These are phyloP conservation scores for Campoplex nolae DNA, from an alignment of 2,888 invertebrate species.

Conservation along the genomic window DNA sequence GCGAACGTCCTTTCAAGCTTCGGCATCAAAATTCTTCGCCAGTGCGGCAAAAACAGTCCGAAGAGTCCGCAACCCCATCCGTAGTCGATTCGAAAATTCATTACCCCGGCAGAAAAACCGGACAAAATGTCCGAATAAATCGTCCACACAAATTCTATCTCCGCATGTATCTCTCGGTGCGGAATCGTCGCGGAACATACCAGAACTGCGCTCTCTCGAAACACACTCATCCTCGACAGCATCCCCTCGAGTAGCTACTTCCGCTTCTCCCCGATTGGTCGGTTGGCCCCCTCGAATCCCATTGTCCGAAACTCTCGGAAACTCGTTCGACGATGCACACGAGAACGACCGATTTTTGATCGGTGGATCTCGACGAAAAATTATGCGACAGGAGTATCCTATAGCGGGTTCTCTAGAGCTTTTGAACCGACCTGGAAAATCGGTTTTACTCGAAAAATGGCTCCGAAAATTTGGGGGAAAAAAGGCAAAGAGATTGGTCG, in stretches of 20 bases:
- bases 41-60: too few species aligned
- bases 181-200: not conserved
- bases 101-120: not conserved
- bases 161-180: not conserved
- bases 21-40: not conserved
- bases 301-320: conserved; percentile 41
- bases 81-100: not conserved
- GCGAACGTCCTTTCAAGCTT: conserved; percentile 9
- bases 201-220: conserved; percentile 9
- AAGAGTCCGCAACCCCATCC: not conserved
- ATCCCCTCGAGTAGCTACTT: conserved; percentile 40
- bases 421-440: too few species aligned
- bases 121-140: not conserved
- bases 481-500: too few species aligned
- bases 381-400: too few species aligned
- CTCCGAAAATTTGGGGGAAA: too few species aligned
- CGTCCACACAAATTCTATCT: not conserved
- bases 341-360: not conserved
- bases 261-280: conserved; percentile 24
- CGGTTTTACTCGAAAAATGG: too few species aligned
- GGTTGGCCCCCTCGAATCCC: not conserved
- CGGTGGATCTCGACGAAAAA: too few species aligned
- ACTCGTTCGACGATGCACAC: conserved; percentile 37
- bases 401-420: too few species aligned
- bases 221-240: conserved; percentile 36